Conservation (phyloP, 2,888 invertebrate species). For the Torymus aiolomorphi region DNA sequence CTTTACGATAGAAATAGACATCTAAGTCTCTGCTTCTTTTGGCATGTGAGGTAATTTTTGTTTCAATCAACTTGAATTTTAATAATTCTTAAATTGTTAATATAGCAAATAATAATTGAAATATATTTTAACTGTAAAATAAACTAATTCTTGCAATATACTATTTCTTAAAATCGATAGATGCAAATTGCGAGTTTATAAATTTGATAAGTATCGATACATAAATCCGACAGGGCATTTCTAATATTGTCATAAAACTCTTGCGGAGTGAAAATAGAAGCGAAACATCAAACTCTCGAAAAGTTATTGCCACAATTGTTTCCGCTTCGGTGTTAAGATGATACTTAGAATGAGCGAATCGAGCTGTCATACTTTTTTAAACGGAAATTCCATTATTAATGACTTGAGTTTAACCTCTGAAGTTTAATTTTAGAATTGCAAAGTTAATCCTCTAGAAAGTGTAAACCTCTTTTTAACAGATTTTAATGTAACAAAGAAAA, state of each 20-base stretch:
- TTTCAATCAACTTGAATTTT: no score
- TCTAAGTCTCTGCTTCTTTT: no score
- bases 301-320: background rate
- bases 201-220: background rate
- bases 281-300: background rate
- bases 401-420: no score
- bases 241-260: background rate
- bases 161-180: no score
- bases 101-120: no score
- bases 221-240: background rate
- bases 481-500: no score
- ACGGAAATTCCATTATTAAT: background rate
- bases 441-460: no score
- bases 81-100: no score
- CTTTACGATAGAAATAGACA: no score
- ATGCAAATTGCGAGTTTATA: background rate
- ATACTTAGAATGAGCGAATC: background rate
- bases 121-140: background rate
- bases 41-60: no score
- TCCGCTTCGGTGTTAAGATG: background rate
- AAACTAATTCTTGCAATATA: background rate
- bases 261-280: background rate
- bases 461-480: no score
- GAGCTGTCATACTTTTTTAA: background rate
- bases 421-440: no score